Percentiles rank a stretch among this genome's conserved stretches.
phyloP scores from a whole-genome alignment of 2,113 vertebrate species.

The Scatophagus argus region DNA sequence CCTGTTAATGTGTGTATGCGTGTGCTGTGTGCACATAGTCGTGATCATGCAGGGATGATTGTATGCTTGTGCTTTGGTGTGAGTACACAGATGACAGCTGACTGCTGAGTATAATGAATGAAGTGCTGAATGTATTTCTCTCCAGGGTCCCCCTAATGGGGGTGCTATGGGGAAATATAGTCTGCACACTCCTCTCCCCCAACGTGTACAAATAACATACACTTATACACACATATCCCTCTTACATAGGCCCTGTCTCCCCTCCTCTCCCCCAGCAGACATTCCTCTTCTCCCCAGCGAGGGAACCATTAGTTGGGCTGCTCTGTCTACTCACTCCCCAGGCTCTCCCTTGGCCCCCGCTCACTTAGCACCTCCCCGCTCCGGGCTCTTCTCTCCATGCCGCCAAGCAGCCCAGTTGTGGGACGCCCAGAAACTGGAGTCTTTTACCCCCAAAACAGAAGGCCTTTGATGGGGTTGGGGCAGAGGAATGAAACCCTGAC shows the following conservation, averaged over 20 bases:
- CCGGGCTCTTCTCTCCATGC: constrained; percentile 40
- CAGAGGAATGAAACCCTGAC: constrained; percentile 57
- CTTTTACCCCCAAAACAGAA: constrained; percentile 65
- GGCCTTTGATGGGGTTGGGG: constrained; percentile 73
- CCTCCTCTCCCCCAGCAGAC: constrained; percentile 45
- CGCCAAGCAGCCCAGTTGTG: constrained; percentile 45
- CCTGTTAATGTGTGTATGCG: constrained; percentile 9
- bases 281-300: constrained; percentile 73
- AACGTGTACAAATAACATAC: constrained; percentile 50
- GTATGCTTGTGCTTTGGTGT: constrained; percentile 24
- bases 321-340: constrained; percentile 56
- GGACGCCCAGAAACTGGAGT: constrained; percentile 72
- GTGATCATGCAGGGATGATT: constrained; percentile 23
- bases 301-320: constrained; percentile 61
- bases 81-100: constrained; percentile 64
- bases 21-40: constrained; percentile 10
- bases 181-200: constrained; percentile 18
- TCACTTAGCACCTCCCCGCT: constrained; percentile 67
- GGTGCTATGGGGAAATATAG: constrained; percentile 59
- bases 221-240: constrained; percentile 32
- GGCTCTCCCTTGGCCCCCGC: constrained; percentile 60
- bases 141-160: constrained; percentile 69
- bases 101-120: constrained; percentile 70
- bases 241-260: constrained; percentile 35
- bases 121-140: constrained; percentile 75